Evolutionary conservation across 2,888 invertebrate genomes (phyloP).

Genomic region (Synanthedon vespiformis): DNA sequence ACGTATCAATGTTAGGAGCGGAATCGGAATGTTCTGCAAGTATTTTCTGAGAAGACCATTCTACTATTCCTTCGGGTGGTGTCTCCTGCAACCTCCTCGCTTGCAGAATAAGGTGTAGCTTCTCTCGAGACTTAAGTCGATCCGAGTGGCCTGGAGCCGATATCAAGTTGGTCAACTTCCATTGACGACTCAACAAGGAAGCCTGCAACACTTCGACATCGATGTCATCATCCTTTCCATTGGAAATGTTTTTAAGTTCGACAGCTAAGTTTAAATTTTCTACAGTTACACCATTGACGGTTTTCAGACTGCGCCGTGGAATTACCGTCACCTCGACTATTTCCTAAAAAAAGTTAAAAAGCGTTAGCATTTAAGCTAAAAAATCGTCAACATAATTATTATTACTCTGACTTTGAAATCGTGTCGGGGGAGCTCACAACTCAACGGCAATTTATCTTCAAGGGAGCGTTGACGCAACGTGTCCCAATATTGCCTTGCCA

Average conservation of each 20-base stretch:
- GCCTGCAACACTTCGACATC: slow-evolving; percentile 70
- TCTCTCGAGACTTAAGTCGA: slow-evolving; percentile 40
- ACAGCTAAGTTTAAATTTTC: slow-evolving; percentile 76
- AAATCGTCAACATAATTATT: too few relatives aligned
- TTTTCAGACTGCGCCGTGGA: slow-evolving; percentile 61
- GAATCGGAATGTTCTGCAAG: slow-evolving; percentile 27
- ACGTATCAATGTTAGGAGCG: slow-evolving; percentile 21
- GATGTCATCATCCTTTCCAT: slow-evolving; percentile 71
- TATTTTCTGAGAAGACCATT: slow-evolving; percentile 42
- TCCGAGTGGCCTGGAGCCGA: slow-evolving; percentile 33
- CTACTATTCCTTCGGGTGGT: slow-evolving; percentile 29
- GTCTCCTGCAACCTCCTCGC: slow-evolving; percentile 31
- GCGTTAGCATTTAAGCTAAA: too few relatives aligned
- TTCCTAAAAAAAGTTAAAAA: slow-evolving; percentile 38
- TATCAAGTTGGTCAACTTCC: slow-evolving; percentile 63
- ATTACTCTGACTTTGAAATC: too few relatives aligned
- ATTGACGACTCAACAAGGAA: slow-evolving; percentile 72
- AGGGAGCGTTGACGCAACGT: too few relatives aligned
- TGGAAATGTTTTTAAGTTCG: slow-evolving; percentile 77
- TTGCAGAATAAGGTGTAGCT: slow-evolving; percentile 47
- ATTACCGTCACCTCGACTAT: slow-evolving; percentile 69
- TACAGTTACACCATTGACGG: slow-evolving; percentile 31
- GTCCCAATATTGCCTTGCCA: too few relatives aligned
- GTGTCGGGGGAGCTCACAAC: too few relatives aligned
- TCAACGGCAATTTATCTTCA: too few relatives aligned